Conservation (phyloP, 2,797 vertebrate genomes). For the Melanotaenia parkinsoni region DNA sequence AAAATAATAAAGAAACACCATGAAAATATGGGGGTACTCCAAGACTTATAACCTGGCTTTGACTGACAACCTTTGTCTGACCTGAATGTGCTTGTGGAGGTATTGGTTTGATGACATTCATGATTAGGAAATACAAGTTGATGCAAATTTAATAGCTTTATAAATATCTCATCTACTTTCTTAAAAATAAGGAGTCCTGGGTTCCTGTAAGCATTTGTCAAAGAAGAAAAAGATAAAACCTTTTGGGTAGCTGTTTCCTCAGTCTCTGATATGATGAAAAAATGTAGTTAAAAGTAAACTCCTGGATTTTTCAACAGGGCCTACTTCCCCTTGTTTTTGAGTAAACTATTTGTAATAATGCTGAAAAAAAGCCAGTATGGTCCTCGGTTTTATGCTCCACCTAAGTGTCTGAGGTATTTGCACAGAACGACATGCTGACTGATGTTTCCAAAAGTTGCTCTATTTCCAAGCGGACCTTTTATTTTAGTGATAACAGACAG, state of each 20-base stretch:
- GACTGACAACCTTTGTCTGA: neutral
- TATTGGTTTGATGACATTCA: neutral
- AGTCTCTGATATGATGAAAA: neutral
- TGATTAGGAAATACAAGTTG: neutral
- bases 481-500: neutral
- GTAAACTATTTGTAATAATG: neutral
- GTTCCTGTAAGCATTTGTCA: neutral
- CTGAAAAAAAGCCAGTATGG: neutral
- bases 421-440: neutral
- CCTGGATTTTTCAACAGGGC: neutral
- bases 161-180: neutral
- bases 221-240: neutral
- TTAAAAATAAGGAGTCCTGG: neutral
- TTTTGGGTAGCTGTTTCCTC: neutral
- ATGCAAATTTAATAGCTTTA: neutral
- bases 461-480: neutral
- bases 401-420: neutral
- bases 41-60: too few species aligned
- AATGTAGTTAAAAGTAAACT: neutral
- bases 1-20: neutral
- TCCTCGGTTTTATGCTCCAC: neutral
- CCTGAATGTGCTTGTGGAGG: neutral
- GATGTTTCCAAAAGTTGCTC: conserved; percentile 3
- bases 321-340: neutral
- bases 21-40: too few species aligned